Percentiles rank a stretch among this genome's conserved stretches.
Conservation (phyloP, 2,797 vertebrate genomes). For the Centroberyx gerrardi region DNA sequence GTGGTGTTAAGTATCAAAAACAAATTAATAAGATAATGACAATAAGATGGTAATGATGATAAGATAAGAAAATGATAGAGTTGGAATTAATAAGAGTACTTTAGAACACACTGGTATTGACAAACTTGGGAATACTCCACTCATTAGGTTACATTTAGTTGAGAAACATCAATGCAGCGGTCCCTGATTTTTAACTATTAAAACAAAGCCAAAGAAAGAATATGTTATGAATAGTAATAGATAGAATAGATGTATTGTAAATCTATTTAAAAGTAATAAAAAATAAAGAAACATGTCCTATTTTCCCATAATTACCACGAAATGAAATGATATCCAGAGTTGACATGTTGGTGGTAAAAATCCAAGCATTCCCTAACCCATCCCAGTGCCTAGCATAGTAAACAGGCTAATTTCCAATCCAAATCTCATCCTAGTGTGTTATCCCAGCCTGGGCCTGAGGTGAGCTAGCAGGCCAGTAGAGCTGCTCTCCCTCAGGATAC, state of each 20-base stretch:
- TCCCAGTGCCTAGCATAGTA: slow-evolving; percentile 7
- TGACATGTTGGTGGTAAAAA: slow-evolving; percentile 20
- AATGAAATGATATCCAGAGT: not conserved
- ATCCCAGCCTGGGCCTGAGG: slow-evolving; percentile 65
- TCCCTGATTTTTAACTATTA: no score
- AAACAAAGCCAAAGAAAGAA: no score
- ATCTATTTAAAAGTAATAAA: not conserved
- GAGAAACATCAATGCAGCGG: no score
- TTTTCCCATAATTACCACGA: not conserved
- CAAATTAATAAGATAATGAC: not conserved
- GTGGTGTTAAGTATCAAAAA: no score
- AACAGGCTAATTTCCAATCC: slow-evolving; percentile 31
- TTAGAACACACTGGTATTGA: no score
- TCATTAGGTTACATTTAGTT: no score
- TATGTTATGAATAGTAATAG: no score
- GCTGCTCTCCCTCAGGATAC: slow-evolving; percentile 70
- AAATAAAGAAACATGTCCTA: not conserved
- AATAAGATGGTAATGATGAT: no score
- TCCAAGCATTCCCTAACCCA: slow-evolving; percentile 21
- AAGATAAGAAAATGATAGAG: no score
- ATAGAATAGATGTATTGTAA: no score
- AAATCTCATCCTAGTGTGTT: slow-evolving; percentile 35
- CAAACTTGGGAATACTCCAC: no score
- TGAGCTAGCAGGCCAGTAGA: slow-evolving; percentile 64
- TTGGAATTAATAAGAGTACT: not conserved